phyloP scores from a whole-genome alignment of 2,888 invertebrate species.

The Hydroisotoma schaefferi region DNA sequence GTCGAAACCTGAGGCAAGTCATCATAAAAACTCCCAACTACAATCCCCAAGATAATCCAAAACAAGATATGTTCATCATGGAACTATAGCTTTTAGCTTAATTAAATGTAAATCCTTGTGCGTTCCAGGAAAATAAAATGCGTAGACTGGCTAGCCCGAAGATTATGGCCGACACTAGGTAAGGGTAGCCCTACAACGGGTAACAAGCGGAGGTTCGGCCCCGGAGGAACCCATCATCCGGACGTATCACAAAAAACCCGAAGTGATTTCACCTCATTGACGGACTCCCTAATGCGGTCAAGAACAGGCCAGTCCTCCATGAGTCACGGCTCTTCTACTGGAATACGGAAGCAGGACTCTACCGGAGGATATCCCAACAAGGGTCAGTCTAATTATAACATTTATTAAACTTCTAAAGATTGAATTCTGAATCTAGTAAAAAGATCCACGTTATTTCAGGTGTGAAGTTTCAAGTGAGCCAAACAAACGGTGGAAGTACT shows the following conservation, averaged over 20 bases:
- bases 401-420: background rate
- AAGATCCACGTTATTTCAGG: constrained; percentile 18
- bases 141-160: constrained; percentile 43
- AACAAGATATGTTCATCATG: background rate
- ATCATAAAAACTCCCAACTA: too few species aligned
- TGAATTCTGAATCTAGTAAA: background rate
- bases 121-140: constrained; percentile 35
- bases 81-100: background rate
- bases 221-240: constrained; percentile 21
- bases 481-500: constrained; percentile 18
- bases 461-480: constrained; percentile 36
- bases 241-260: constrained; percentile 43
- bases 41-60: background rate
- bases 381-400: constrained; percentile 8
- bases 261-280: constrained; percentile 42
- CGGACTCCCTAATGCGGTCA: constrained; percentile 42
- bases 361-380: constrained; percentile 22
- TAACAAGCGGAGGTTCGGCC: constrained; percentile 42
- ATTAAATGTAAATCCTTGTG: background rate
- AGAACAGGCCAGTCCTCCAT: constrained; percentile 29
- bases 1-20: constrained; percentile 73
- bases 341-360: constrained; percentile 15
- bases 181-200: constrained; percentile 35
- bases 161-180: constrained; percentile 41
- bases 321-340: constrained; percentile 25